Evolutionary conservation across 1,140 invertebrate genomes (phyloP).

Genomic region (Geopemphigus sp.): DNA sequence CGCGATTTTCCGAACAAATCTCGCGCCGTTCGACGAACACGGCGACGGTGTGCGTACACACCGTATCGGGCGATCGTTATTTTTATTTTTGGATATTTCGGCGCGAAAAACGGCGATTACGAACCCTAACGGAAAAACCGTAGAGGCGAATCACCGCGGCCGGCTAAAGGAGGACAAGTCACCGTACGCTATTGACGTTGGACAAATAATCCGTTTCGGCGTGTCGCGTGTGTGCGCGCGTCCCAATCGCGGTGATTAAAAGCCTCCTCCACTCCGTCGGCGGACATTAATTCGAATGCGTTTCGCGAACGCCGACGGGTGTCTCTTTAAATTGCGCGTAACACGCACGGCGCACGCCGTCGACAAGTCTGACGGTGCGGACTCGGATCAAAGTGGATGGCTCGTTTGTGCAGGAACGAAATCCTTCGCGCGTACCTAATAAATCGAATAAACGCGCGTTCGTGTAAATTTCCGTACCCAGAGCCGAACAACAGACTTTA

Average conservation of each 20-base stretch:
- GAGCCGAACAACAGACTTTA: too few relatives aligned
- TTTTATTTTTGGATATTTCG: too few relatives aligned
- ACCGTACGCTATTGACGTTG: neutral
- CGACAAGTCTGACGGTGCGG: neutral
- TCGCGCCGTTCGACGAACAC: neutral
- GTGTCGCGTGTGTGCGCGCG: too few relatives aligned
- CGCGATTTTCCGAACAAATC: too few relatives aligned
- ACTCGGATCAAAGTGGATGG: neutral
- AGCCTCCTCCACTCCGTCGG: neutral
- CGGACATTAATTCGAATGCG: neutral
- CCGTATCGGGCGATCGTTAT: too few relatives aligned
- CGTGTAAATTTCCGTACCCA: too few relatives aligned
- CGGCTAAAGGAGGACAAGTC: neutral
- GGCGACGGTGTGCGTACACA: neutral
- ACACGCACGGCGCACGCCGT: too few relatives aligned
- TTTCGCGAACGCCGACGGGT: neutral
- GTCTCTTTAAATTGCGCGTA: too few relatives aligned
- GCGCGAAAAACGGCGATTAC: too few relatives aligned
- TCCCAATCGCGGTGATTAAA: neutral
- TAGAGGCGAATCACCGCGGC: neutral
- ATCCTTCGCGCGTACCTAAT: too few relatives aligned
- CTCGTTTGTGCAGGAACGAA: too few relatives aligned
- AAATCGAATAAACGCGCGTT: too few relatives aligned
- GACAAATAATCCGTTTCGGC: neutral
- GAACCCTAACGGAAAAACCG: conserved; percentile 1